phyloP scores from a whole-genome alignment of 1,140 invertebrate species.

The Drosophila lowei region DNA sequence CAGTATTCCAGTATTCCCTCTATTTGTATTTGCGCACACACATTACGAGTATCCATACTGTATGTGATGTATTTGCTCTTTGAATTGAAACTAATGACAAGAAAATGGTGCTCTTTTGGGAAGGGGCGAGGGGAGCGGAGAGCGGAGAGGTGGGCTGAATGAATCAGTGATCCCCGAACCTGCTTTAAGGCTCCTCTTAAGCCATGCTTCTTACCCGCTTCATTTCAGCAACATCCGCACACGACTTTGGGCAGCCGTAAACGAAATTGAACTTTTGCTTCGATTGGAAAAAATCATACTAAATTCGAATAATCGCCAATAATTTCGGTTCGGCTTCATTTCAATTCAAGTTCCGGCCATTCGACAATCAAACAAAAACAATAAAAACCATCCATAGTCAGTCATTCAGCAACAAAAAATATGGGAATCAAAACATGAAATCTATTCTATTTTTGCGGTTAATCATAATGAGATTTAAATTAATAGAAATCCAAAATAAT shows the following conservation, averaged over 20 bases:
- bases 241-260: neutral
- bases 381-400: no score
- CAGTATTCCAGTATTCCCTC: conserved; percentile 6
- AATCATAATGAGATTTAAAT: conserved; percentile 39
- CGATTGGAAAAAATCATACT: conserved; percentile 70
- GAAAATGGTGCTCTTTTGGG: conserved; percentile 3
- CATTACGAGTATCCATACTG: conserved; percentile 26
- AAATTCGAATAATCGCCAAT: conserved; percentile 67
- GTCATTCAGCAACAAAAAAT: no score
- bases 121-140: no score
- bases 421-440: no score
- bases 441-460: conserved; percentile 1
- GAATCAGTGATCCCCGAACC: neutral
- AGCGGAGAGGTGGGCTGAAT: neutral
- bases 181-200: no score
- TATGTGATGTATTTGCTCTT: conserved; percentile 9
- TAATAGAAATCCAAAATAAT: conserved; percentile 44
- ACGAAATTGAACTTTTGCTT: conserved; percentile 47
- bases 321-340: conserved; percentile 15
- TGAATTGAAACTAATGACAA: conserved; percentile 39
- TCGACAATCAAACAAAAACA: conserved; percentile 1
- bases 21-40: conserved; percentile 24
- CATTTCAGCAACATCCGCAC: conserved; percentile 2
- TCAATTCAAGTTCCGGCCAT: no score
- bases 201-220: conserved; percentile 38